A percentile compares a stretch with the other conserved stretches of the same genome.
phyloP scores from a whole-genome alignment of 2,797 vertebrate genomes.

The Eidolon dupreanum region DNA sequence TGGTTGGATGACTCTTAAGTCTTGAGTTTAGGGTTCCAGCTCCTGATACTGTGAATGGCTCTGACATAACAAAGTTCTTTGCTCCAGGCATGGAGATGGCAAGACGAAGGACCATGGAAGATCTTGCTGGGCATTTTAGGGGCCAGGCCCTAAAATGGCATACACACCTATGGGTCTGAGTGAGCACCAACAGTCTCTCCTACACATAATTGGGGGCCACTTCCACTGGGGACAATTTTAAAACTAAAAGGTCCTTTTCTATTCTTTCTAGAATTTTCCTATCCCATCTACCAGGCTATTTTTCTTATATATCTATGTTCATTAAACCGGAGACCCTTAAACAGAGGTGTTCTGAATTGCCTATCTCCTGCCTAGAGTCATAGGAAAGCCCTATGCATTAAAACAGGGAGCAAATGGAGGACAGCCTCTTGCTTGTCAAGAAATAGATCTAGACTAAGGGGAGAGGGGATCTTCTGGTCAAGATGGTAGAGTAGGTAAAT shows the following conservation, averaged over 20 bases:
- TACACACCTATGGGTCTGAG: fast-evolving
- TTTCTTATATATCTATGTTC: neutral
- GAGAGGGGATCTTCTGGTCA: too few relatives aligned
- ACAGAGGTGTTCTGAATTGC: neutral
- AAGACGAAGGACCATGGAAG: neutral
- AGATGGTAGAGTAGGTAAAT: too few relatives aligned
- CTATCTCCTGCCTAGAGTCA: neutral
- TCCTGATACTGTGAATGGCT: neutral
- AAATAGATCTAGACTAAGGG: neutral
- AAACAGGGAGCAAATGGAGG: neutral
- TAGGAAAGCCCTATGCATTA: neutral
- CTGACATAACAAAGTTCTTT: neutral
- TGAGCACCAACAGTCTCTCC: neutral
- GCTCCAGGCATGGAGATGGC: neutral
- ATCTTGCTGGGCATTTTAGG: neutral
- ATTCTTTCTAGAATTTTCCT: slow-evolving; percentile 16
- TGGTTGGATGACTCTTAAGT: neutral
- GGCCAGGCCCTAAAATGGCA: neutral
- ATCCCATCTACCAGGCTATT: neutral
- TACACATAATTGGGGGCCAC: neutral
- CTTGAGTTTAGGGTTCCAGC: neutral
- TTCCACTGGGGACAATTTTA: neutral
- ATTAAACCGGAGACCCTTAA: neutral
- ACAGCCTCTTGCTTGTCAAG: neutral
- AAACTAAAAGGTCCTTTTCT: neutral